phyloP scores from a whole-genome alignment of 2,113 vertebrate species.

The Petromus typicus region DNA sequence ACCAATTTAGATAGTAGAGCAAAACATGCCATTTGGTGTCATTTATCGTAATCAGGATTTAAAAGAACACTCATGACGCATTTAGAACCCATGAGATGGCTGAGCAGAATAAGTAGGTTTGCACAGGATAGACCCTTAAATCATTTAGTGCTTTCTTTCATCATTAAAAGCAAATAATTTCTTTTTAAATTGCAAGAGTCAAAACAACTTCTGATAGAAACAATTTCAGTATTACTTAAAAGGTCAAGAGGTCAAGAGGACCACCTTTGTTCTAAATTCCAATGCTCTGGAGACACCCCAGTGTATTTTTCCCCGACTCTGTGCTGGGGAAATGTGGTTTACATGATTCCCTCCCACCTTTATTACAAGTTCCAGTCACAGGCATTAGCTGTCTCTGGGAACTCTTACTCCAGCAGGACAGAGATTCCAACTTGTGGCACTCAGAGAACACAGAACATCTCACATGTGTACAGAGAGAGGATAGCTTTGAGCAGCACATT shows the following conservation, averaged over 20 bases:
- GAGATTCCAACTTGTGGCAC: neutral
- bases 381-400: too few species aligned
- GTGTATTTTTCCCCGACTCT: neutral
- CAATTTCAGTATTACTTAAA: neutral
- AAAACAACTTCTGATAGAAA: slow-evolving; percentile 23
- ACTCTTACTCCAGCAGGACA: neutral
- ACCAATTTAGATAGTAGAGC: slow-evolving; percentile 16
- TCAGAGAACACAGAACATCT: neutral
- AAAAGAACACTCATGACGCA: slow-evolving; percentile 60
- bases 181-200: neutral
- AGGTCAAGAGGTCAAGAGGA: neutral
- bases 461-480: neutral
- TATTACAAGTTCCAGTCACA: neutral
- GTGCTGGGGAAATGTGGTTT: neutral
- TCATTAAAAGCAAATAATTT: slow-evolving; percentile 41
- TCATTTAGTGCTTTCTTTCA: slow-evolving; percentile 10
- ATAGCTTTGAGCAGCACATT: neutral
- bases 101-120: slow-evolving; percentile 67
- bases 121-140: slow-evolving; percentile 18
- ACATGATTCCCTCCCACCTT: too few species aligned
- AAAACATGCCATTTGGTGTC: slow-evolving; percentile 44
- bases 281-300: neutral
- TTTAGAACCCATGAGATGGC: slow-evolving; percentile 59
- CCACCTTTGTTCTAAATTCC: neutral
- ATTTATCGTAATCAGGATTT: slow-evolving; percentile 68